A percentile compares a stretch with the other conserved stretches of the same genome.
Evolutionary conservation across 2,888 invertebrate species (phyloP).

Genomic region (Hemicrepidius hirtus): DNA sequence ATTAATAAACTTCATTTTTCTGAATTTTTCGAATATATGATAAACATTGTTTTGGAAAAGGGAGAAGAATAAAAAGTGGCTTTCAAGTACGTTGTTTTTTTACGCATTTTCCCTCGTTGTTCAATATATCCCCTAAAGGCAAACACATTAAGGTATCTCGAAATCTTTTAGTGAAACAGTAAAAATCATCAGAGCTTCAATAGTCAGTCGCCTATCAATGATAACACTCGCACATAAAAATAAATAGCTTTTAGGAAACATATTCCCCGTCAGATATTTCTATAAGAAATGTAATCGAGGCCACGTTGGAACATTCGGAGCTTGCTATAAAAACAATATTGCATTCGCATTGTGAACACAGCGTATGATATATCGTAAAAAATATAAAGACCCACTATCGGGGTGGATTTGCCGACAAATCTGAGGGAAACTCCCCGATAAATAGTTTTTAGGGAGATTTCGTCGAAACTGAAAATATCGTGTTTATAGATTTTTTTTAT

Average conservation of each 20-base stretch:
- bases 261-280: slow-evolving; percentile 61
- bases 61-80: no score
- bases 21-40: no score
- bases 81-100: no score
- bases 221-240: slow-evolving; percentile 72
- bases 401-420: slow-evolving; percentile 61
- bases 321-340: slow-evolving; percentile 71
- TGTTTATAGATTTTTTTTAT: neutral
- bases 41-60: neutral
- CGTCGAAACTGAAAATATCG: slow-evolving; percentile 55
- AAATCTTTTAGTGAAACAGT: slow-evolving; percentile 64
- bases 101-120: slow-evolving; percentile 13
- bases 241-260: slow-evolving; percentile 70
- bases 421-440: slow-evolving; percentile 55
- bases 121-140: slow-evolving; percentile 52
- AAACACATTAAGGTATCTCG: slow-evolving; percentile 59
- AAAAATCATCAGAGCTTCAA: slow-evolving; percentile 66
- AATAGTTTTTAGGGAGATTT: slow-evolving; percentile 65
- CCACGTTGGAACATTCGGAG: slow-evolving; percentile 64
- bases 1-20: neutral
- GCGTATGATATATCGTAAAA: slow-evolving; percentile 71
- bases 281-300: slow-evolving; percentile 66
- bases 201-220: slow-evolving; percentile 69
- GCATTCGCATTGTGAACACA: slow-evolving; percentile 70
- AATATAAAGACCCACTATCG: slow-evolving; percentile 67